Evolutionary conservation across 2,888 invertebrate genomes (phyloP).

Genomic region (Xestia rhomboidea): DNA sequence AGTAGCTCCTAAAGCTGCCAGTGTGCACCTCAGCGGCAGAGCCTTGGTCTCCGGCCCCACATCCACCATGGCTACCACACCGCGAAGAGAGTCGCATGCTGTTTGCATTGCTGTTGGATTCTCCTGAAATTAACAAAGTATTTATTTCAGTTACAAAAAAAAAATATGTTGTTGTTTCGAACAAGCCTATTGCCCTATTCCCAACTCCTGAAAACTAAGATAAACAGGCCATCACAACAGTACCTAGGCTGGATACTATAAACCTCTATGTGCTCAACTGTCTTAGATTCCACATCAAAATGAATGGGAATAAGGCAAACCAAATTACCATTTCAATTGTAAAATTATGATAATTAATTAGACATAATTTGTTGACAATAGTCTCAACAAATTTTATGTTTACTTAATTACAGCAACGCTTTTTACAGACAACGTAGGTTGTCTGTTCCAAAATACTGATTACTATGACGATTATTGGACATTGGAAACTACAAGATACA

Average conservation of each 20-base stretch:
- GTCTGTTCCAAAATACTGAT: background rate
- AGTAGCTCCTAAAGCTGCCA: conserved; percentile 82
- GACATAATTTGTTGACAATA: too few species aligned
- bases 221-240: background rate
- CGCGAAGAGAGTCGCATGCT: conserved; percentile 75
- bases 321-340: background rate
- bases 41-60: conserved; percentile 80
- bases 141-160: background rate
- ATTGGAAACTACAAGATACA: background rate
- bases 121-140: conserved; percentile 37
- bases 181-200: background rate
- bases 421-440: too few species aligned
- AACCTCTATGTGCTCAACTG: background rate
- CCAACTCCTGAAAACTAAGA: background rate
- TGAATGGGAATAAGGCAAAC: background rate
- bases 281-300: background rate
- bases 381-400: too few species aligned
- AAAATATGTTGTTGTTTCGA: background rate
- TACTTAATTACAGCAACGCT: too few species aligned
- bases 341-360: background rate
- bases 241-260: background rate
- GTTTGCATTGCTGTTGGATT: conserved; percentile 49
- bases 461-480: background rate
- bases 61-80: conserved; percentile 83
- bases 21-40: conserved; percentile 80